Conservation (phyloP, 2,113 vertebrate genomes). For the western clawed frog (Xenopus tropicalis) region UCB_Xtro_10.0 CM004446.2:10425501-10426000, state of each 20-base stretch:
- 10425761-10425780: not conserved
- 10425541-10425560: no score
- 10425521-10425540: no score
- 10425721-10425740: not conserved
- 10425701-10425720: not conserved
- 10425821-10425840: not conserved
- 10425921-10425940: conserved; percentile 6
- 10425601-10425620: not conserved
- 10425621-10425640: not conserved
- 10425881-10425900: conserved; percentile 7
- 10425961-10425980: conserved; percentile 3
- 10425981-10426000: conserved; percentile 11
- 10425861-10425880: not conserved
- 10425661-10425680: not conserved
- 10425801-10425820: not conserved
- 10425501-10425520: no score
- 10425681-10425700: not conserved
- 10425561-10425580: no score
- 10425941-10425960: not conserved
- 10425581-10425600: no score
- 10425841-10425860: not conserved
- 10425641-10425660: not conserved
- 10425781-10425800: not conserved
- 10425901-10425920: not conserved
- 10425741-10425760: not conserved